A percentile compares a stretch with the other conserved stretches of the same genome.
These are phyloP conservation scores for Macroramphosus scolopax DNA, from an alignment of 2,797 vertebrate species.

Conservation along the genomic window DNA sequence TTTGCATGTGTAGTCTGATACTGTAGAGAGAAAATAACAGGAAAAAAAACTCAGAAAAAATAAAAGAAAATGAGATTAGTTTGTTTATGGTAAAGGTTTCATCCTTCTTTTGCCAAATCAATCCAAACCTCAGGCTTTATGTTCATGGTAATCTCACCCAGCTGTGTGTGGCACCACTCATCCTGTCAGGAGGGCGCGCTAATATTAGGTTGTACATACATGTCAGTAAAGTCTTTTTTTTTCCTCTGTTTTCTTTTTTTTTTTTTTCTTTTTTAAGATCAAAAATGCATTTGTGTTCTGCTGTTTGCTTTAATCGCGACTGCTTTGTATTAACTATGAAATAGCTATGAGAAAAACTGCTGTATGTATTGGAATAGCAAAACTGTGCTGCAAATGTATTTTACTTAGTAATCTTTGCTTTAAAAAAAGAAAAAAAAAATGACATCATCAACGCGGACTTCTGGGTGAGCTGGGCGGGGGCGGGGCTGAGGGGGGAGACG, in stretches of 20 bases:
- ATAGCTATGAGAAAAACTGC: conserved; percentile 85
- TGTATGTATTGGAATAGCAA: conserved; percentile 96
- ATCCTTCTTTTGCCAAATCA: conserved; percentile 81
- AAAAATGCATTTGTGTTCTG: conserved; percentile 81
- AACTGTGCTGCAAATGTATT: conserved; percentile 93
- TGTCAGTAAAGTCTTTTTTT: conserved; percentile 84
- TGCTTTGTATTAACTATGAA: conserved; percentile 95
- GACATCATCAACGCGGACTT: conserved; percentile 82
- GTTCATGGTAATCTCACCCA: too few species aligned
- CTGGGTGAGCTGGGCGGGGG: conserved; percentile 65
- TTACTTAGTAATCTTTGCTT: conserved; percentile 92
- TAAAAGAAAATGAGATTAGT: too few species aligned
- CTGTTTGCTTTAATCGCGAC: conserved; percentile 87
- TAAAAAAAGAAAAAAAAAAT: conserved; percentile 25
- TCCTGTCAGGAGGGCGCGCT: conserved; percentile 79
- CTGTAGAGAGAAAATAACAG: conserved; percentile 83
- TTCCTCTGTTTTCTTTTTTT: conserved; percentile 75
- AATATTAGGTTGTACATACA: conserved; percentile 89
- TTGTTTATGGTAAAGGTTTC: too few species aligned
- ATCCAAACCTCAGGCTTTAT: too few species aligned
- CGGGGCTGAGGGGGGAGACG: conserved; percentile 64
- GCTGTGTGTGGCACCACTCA: conserved; percentile 53
- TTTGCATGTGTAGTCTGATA: conserved; percentile 98
- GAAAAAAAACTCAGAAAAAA: conserved; percentile 31
- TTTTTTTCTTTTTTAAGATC: conserved; percentile 63